Base-by-base conservation (phyloP, 2,797 vertebrate genomes). In the Triplophysa bombifrons region DNA sequence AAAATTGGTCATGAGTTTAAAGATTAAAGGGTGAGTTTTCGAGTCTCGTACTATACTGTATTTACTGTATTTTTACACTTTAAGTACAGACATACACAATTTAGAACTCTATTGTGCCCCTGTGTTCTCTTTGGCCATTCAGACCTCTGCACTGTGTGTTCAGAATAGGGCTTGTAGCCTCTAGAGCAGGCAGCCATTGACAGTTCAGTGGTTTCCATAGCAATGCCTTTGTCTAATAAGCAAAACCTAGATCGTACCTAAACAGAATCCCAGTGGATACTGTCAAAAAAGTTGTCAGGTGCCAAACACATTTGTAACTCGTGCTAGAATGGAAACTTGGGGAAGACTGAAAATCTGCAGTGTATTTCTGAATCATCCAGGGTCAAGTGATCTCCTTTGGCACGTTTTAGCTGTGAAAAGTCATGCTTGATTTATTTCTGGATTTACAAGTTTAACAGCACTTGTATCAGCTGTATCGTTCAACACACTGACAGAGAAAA, bases 221-320 rank as follows among this genome's bases (percentile, higher is more conserved):
- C 53, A 80, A 68, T 61, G 46, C 76, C 60, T 81, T 85, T 82
- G 84, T 86, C 74, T 63, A 73, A 41, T 60, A 73, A 66, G 84
- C 80, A 87, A 84, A 85, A 87, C 80, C 85, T 86, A 70, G 82
- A 88, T 79, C 69, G 78, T 75, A 74, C 72, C 72, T 72, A 85
- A 82, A 81, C 63, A 76, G 81, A 74, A 44, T 79, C 70, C 80
- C 65, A 79, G 44, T 73, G 68, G 71, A 51, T 83, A 55, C 17
- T 68, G 65, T 84, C 66, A 38, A 65, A 61, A 63, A 75, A 80
- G 73, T 81, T 71, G 78, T 81, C 80, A 80, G 80, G 78, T 74
- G 72, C 75, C 83, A 34, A 50, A 73, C 74, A 78, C 72, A 79
- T 78, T 70, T 68, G 56, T 74, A 41, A 74, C 78, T 79, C 71